phyloP scores from a whole-genome alignment of 1,140 invertebrate species.

The Brachionus koreanus region DNA sequence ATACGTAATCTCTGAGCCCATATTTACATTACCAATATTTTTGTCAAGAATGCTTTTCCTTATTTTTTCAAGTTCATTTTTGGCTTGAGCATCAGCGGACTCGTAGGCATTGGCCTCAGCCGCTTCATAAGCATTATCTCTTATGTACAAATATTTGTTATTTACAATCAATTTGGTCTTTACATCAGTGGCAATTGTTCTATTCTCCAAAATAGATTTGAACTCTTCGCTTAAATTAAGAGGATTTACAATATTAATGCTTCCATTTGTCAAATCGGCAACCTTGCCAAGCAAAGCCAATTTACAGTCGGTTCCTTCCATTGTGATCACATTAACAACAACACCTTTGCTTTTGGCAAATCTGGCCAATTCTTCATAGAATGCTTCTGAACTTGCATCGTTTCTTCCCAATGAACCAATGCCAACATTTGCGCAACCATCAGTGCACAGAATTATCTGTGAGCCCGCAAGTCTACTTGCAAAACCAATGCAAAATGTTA shows the following conservation, averaged over 20 bases:
- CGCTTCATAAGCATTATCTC: slow-evolving; percentile 12
- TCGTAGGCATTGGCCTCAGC: slow-evolving; percentile 10
- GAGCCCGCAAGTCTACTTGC: slow-evolving; percentile 52
- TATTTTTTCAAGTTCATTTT: background rate
- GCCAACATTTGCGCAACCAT: slow-evolving; percentile 56
- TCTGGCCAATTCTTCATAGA: slow-evolving; percentile 51
- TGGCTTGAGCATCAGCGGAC: background rate
- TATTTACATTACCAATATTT: slow-evolving; percentile 35
- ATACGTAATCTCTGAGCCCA: slow-evolving; percentile 30
- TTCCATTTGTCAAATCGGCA: slow-evolving; percentile 53
- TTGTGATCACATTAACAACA: slow-evolving; percentile 54
- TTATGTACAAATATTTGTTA: slow-evolving; percentile 41
- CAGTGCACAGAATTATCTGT: slow-evolving; percentile 56
- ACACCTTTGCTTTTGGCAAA: slow-evolving; percentile 51
- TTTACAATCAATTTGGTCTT: slow-evolving; percentile 38
- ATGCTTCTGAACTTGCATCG: slow-evolving; percentile 47
- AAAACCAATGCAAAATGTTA: slow-evolving; percentile 51
- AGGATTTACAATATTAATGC: slow-evolving; percentile 49
- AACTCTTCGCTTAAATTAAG: slow-evolving; percentile 33
- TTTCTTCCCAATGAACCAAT: slow-evolving; percentile 49
- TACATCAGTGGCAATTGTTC: background rate
- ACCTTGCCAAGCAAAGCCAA: slow-evolving; percentile 54
- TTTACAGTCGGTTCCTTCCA: slow-evolving; percentile 56
- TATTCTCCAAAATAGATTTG: slow-evolving; percentile 30
- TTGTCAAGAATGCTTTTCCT: slow-evolving; percentile 2